A percentile compares a stretch with the other conserved stretches of the same genome.
Evolutionary conservation across 1,140 invertebrate genomes (phyloP).

Genomic region (Drosophila dunni): DNA sequence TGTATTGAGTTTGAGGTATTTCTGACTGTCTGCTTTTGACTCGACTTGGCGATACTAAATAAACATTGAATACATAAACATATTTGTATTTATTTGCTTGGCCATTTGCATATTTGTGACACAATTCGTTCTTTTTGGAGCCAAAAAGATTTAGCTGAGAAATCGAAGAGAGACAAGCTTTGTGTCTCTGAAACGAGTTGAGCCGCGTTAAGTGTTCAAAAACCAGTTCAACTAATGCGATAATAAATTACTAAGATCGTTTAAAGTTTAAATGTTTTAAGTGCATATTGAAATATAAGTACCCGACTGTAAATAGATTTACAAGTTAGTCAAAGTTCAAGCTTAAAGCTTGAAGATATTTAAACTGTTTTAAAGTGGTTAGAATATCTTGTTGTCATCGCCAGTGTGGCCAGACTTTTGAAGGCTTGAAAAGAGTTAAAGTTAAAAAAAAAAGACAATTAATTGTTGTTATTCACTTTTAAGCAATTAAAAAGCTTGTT

Average conservation of each 20-base stretch:
- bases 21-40: neutral
- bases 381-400: too few relatives aligned
- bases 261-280: neutral
- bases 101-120: slow-evolving; percentile 50
- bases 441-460: too few relatives aligned
- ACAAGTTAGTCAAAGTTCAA: slow-evolving; percentile 1
- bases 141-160: neutral
- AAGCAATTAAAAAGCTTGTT: too few relatives aligned
- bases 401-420: too few relatives aligned
- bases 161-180: slow-evolving; percentile 6
- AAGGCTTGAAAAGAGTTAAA: too few relatives aligned
- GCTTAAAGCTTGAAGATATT: neutral
- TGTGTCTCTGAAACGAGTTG: slow-evolving; percentile 16
- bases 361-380: too few relatives aligned
- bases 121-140: slow-evolving; percentile 7
- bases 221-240: slow-evolving; percentile 19
- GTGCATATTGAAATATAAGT: neutral
- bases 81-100: slow-evolving; percentile 23
- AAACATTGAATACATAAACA: slow-evolving; percentile 39
- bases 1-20: neutral
- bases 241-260: neutral
- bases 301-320: neutral
- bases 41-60: slow-evolving; percentile 31
- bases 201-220: slow-evolving; percentile 8
- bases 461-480: too few relatives aligned